Evolutionary conservation across 2,113 vertebrate species (phyloP).

Genomic region (Heterocephalus glaber): DNA sequence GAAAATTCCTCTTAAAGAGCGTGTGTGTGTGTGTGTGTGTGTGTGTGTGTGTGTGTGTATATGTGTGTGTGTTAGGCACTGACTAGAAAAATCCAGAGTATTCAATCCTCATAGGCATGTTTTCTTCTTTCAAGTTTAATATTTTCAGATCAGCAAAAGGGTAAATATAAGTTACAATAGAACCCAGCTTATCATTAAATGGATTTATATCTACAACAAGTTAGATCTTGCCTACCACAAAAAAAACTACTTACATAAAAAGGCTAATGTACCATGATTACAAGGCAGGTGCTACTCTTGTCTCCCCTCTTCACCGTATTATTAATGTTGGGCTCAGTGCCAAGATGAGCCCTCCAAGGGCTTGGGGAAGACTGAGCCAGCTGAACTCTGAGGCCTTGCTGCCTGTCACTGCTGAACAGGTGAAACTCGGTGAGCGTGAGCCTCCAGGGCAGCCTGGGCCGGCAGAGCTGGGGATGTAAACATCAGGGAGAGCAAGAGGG

Average conservation of each 20-base stretch:
- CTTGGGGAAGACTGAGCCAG: slow-evolving; percentile 17
- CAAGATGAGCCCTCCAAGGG: slow-evolving; percentile 37
- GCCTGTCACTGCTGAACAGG: slow-evolving; percentile 45
- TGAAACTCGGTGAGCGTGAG: slow-evolving; percentile 45
- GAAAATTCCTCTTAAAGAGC: slow-evolving; percentile 26
- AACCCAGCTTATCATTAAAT: slow-evolving; percentile 61
- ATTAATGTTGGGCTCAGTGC: slow-evolving; percentile 68
- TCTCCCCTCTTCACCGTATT: slow-evolving; percentile 51
- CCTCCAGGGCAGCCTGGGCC: neutral
- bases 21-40: neutral
- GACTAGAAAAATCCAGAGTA: slow-evolving; percentile 48
- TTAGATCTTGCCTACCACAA: slow-evolving; percentile 62
- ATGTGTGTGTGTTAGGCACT: neutral
- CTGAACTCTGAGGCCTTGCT: slow-evolving; percentile 33
- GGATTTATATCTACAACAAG: slow-evolving; percentile 68
- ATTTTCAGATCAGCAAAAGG: slow-evolving; percentile 66
- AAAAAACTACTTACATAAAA: slow-evolving; percentile 65
- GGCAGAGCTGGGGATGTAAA: neutral
- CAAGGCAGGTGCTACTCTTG: slow-evolving; percentile 61
- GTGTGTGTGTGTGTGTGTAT: neutral
- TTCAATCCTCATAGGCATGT: slow-evolving; percentile 48
- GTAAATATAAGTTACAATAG: slow-evolving; percentile 56
- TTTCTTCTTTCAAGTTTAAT: slow-evolving; percentile 67
- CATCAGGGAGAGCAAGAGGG: neutral
- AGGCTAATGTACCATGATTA: slow-evolving; percentile 59